A percentile compares a stretch with the other conserved stretches of the same genome.
Conservation (phyloP, 2,888 invertebrate species). For the Tetragnatha montana region DNA sequence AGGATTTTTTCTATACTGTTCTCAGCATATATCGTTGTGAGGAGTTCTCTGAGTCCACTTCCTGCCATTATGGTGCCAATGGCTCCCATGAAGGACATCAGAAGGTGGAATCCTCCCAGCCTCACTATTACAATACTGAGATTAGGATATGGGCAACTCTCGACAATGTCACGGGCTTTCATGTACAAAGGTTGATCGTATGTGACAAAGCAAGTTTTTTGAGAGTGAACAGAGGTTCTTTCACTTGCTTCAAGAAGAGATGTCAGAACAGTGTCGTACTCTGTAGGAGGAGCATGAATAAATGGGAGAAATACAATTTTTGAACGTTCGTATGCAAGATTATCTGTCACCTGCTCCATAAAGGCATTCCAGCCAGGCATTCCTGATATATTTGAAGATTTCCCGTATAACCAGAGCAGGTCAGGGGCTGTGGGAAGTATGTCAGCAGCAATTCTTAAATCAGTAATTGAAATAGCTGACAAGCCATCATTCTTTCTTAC, state of each 20-base stretch:
- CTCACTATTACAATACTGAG: background rate
- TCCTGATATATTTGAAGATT: background rate
- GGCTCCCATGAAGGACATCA: background rate
- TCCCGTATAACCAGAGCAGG: background rate
- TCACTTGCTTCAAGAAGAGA: background rate
- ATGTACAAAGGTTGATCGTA: too few species aligned
- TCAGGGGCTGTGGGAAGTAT: background rate
- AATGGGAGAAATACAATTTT: background rate
- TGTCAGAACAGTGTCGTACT: background rate
- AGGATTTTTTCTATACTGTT: too few species aligned
- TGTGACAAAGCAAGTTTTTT: background rate
- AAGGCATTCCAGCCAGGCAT: background rate
- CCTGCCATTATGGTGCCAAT: background rate
- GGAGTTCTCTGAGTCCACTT: background rate
- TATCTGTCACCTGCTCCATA: background rate
- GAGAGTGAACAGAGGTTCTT: background rate
- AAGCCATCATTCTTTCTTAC: background rate
- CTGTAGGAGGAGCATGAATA: background rate
- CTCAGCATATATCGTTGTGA: background rate
- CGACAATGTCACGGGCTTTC: background rate
- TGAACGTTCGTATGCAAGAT: background rate
- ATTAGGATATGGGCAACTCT: background rate
- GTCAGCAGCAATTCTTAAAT: background rate
- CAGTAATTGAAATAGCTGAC: too few species aligned
- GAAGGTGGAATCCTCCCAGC: background rate